Base-by-base conservation (phyloP, 2,113 vertebrate genomes). In the Ptyas mucosa region DNA sequence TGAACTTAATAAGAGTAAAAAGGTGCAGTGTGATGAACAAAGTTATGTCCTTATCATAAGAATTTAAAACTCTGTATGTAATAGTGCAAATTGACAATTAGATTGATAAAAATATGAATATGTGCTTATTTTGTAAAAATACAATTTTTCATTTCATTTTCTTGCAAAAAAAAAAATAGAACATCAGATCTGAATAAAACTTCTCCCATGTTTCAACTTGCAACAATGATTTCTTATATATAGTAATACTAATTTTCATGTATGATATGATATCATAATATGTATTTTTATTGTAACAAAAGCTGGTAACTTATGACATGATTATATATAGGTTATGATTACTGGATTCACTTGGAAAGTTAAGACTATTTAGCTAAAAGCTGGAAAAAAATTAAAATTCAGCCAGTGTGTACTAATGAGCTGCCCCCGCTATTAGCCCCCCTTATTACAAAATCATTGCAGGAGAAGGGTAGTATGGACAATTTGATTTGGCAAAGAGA, bases 1-100 rank as follows among this genome's bases (percentile, higher is more conserved):
- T 34, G 15, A 75, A 34, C 64, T 75, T 34, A 81, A 20, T 0
- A 53, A 34, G 9, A 20, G 34, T 2, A 23, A 69, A 69, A 26
- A 10, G 9, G 9, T 85, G 39, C 0, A 39, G 24, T 12, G 26
- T 0, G 1, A n/a, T n/a, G n/a, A n/a, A n/a, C n/a, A n/a, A n/a
- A n/a, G n/a, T n/a, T n/a, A n/a, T n/a, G n/a, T n/a, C n/a, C n/a
- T n/a, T n/a, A n/a, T n/a, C n/a, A n/a, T n/a, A n/a, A n/a, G n/a
- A n/a, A n/a, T n/a, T n/a, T n/a, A n/a, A n/a, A n/a, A n/a, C n/a
- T n/a, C n/a, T n/a, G n/a, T n/a, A n/a, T n/a, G n/a, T n/a, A n/a
- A n/a, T n/a, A n/a, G n/a, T n/a, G n/a, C n/a, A n/a, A n/a, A n/a
- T n/a, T n/a, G n/a, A 18, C 12, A 29, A 89, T 57, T 89, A 58